Evolutionary conservation across 1,140 invertebrate genomes (phyloP).

Genomic region (Drosophila nebulosa): DNA sequence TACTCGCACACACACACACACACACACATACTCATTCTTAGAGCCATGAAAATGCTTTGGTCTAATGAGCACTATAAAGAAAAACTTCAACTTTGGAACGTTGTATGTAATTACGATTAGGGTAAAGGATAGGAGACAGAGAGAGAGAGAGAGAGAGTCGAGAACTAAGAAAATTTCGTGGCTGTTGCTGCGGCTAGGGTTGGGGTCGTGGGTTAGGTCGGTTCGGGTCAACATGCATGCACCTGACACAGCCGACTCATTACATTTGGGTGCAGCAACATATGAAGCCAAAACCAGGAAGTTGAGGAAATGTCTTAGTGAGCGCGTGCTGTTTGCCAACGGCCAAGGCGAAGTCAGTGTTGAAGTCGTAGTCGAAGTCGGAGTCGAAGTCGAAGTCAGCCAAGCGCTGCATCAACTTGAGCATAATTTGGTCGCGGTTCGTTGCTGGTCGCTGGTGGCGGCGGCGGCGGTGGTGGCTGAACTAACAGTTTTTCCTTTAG

Average conservation of each 20-base stretch:
- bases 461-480: constrained; percentile 38
- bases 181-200: constrained; percentile 18
- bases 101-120: constrained; percentile 62
- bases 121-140: background rate
- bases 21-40: constrained; percentile 19
- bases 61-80: constrained; percentile 71
- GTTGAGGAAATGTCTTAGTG: constrained; percentile 60
- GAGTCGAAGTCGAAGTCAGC: constrained; percentile 51
- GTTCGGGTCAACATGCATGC: constrained; percentile 60
- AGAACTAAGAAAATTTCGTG: constrained; percentile 58
- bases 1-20: constrained; percentile 27
- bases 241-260: constrained; percentile 70
- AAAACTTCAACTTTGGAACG: constrained; percentile 66
- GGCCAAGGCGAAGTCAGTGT: constrained; percentile 19
- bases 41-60: constrained; percentile 64
- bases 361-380: constrained; percentile 32
- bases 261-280: constrained; percentile 50
- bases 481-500: constrained; percentile 67
- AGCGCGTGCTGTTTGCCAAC: constrained; percentile 68
- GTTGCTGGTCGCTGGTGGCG: constrained; percentile 28
- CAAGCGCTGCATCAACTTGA: constrained; percentile 67
- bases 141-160: background rate
- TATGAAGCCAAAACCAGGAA: constrained; percentile 29
- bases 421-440: constrained; percentile 75
- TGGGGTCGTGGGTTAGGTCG: constrained; percentile 34